phyloP scores from a whole-genome alignment of 1,140 invertebrate genomes.

The Agrypnia vestita region DNA sequence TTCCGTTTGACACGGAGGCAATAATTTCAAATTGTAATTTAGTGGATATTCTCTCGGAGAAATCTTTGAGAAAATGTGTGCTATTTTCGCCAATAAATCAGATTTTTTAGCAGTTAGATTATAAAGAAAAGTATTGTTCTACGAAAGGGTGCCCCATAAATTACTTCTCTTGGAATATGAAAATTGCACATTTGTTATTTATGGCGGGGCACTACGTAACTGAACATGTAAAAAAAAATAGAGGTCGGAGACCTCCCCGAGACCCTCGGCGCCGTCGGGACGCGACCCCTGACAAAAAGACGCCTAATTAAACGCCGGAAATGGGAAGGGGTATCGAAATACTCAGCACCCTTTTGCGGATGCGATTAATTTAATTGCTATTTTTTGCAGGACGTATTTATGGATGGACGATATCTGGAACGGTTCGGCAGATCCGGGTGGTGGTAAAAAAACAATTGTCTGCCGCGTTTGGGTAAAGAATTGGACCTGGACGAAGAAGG shows the following conservation, averaged over 20 bases:
- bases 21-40: too few species aligned
- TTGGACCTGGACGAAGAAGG: background rate
- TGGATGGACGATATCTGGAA: background rate
- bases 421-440: background rate
- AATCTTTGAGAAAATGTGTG: background rate
- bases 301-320: background rate
- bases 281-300: background rate
- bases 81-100: background rate
- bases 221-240: conserved; percentile 32
- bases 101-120: conserved; percentile 31
- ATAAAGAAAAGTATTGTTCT: conserved; percentile 27
- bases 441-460: conserved; percentile 12
- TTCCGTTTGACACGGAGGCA: too few species aligned
- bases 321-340: background rate
- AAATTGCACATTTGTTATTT: conserved; percentile 45
- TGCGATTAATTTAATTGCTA: conserved; percentile 3
- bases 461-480: conserved; percentile 37
- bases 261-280: background rate
- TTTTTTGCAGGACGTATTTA: background rate
- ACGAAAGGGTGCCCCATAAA: conserved; percentile 21
- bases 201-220: conserved; percentile 23
- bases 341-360: background rate
- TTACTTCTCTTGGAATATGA: conserved; percentile 32
- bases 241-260: background rate
- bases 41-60: background rate